Base-by-base conservation (phyloP, 2,888 invertebrate species). In the Erebia aethiops region DNA sequence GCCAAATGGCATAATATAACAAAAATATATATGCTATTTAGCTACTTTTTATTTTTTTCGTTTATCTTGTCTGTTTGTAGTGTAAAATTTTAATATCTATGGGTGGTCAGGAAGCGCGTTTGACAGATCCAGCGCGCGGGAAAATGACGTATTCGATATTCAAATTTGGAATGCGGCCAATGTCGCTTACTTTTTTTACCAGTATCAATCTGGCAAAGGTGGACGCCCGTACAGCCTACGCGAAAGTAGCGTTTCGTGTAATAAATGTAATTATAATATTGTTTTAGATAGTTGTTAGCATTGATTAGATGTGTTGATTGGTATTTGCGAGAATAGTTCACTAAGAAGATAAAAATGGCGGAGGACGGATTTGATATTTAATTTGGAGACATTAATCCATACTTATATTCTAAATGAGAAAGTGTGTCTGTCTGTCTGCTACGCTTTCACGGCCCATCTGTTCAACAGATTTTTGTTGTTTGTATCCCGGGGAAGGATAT, bases 51-150 rank as follows among this genome's bases (percentile, higher is more conserved):
- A 35, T 35, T 21, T 10, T 61, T 43, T 10, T 16, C 61, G 18
- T 18, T 14, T 49, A 14, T 21, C 49, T 46, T 62, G 14, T 62
- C 49, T 62, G 46, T 46, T 46, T 13, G 16, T 49, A 49, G 14
- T 60, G 11, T 21, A 21, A 46, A 41, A 16, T 10, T n/a, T 2
- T 4, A 1, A 57, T 62, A 18, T 62, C 62, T n/a, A 14, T 9
- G 62, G 16, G 21, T 21, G 62, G 62, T 26, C 87, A 90, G 90
- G 91, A 90, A 91, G 88, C 86, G 21, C 62, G 56, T 72, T 69
- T 71, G 71, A 71, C 69, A 69, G 61, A 62, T 72, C 49, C 79
- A 79, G 83, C 79, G 78, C 74, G 62, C 62, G 62, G 9, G 14
- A 62, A 83, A 84, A 87, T 85, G 85, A 85, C 83, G 81, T 78